Base-by-base conservation (phyloP, 2,888 invertebrate species). In the Drosophila maculinotata region DNA sequence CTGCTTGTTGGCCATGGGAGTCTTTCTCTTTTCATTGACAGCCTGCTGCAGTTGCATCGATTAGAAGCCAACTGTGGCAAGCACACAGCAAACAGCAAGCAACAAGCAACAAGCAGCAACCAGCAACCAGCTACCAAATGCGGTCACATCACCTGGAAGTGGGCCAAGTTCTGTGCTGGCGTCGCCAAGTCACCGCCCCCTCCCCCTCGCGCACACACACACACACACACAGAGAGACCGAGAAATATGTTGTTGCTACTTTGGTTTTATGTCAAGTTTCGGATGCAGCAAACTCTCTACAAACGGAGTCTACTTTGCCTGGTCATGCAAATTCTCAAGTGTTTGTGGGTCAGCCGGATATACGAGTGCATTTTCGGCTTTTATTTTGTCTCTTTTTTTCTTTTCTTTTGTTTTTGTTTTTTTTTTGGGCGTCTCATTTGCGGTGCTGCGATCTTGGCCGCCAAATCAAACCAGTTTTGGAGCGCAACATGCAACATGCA, bases 341-440 rank as follows among this genome's bases (percentile, higher is more conserved):
- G 65, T 68, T 77, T 84, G 51, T 81, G 72, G 81, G 81, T 81
- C 85, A 81, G 67, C 66, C 73, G 78, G 78, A 79, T 78, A 72
- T 71, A 38, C 15, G 53, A 63, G 33, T n/a, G 30, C 35, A 70
- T 72, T 66, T 64, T 57, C 58, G 58, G 63, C 54, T 38, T 20
- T 36, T n/a, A 5, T 28, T 44, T 44, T 44, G 9, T 25, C n/a
- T 9, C 42, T 59, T 36, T n/a, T 8, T 28, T 44, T 44, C 35
- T 12, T 25, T 15, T 9, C 42, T 59, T 26, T 15, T 47, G 7
- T 9, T 17, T 44, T 54, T 10, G 6, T 41, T 38, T 35, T 62
- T 52, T 47, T 35, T 39, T 28, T 31, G 57, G 60, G 66, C 52
- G 56, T 36, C 36, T 57, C 49, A 54, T 44, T 60, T 49, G 53